These are phyloP conservation scores for Pecten maximus DNA, from an alignment of 2,888 invertebrate species.

Conservation along the genomic window DNA sequence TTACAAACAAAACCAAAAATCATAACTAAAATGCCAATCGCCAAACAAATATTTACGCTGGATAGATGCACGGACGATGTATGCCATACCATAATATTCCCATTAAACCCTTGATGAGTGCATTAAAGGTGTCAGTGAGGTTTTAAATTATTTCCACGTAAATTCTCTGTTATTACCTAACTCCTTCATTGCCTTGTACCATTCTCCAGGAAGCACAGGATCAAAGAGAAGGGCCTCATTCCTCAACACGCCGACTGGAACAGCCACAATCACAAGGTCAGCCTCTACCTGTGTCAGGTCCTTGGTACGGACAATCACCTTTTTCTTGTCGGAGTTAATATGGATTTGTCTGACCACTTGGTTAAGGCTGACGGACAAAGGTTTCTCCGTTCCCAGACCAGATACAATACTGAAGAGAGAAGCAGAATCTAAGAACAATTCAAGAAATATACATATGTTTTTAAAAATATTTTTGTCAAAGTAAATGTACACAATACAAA, in stretches of 20 bases:
- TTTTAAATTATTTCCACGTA: not conserved
- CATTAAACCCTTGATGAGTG: too few species aligned
- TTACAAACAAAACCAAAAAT: too few species aligned
- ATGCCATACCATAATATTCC: too few species aligned
- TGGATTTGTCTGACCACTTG: constrained; percentile 72
- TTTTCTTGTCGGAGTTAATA: constrained; percentile 62
- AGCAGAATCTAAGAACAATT: too few species aligned
- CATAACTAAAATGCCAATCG: too few species aligned
- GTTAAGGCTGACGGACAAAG: constrained; percentile 68
- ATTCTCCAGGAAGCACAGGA: constrained; percentile 64
- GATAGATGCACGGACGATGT: too few species aligned
- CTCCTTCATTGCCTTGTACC: constrained; percentile 61
- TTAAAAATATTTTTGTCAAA: too few species aligned
- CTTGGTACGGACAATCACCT: constrained; percentile 68
- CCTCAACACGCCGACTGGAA: constrained; percentile 69
- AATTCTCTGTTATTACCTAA: constrained; percentile 59
- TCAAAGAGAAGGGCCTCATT: constrained; percentile 69
- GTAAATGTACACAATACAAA: too few species aligned
- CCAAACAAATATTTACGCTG: too few species aligned
- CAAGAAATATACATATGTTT: too few species aligned
- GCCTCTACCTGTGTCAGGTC: constrained; percentile 68
- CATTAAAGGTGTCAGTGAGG: too few species aligned
- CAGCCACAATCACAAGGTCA: constrained; percentile 74
- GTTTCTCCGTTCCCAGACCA: constrained; percentile 67
- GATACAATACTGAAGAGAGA: constrained; percentile 66